Evolutionary conservation across 2,113 vertebrate species (phyloP), one percentile per base, ranked within the genome.

Genomic region (Paramormyrops kingsleyae): DNA sequence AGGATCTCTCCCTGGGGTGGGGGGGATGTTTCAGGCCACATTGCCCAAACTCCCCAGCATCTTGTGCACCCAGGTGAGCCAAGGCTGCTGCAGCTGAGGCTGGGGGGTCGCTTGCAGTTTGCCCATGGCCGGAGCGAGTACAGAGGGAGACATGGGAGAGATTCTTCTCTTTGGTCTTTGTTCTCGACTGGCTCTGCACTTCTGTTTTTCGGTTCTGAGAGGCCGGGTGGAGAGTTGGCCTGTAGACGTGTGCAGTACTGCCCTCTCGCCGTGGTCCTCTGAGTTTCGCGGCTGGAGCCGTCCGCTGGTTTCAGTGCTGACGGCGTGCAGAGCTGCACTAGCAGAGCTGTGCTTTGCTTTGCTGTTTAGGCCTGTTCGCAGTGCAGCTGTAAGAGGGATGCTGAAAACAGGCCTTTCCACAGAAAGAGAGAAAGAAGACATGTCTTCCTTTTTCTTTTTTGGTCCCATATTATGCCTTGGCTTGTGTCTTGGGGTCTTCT

Each of bases 111-210:
- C 24, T 17, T 42, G 80, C 27, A 27, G 83, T 91, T 77, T 17
- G 89, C 74, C 1, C 5, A 88, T 87, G 46, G 53, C 89, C 6
- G 8, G 50, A 56, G 31, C 2, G 85, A 27, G 44, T 19, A 0
- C 7, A 7, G 50, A 19, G 15, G 89, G 46, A 88, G 83, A 53
- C 53, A 70, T n/a, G 35, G 52, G 10, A 62, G 0, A 0, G 0
- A n/a, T 83, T 89, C 92, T 93, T 56, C 91, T 91, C 87, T 88
- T 91, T 13, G 49, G 42, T 31, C 91, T 93, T 49, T 85, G 93
- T 56, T 88, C 89, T 77, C 35, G 89, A 84, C 88, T 87, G 59
- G 42, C 87, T 62, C 90, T 92, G 80, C 70, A 91, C 91, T 83
- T 52, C 46, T 90, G 92, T 87, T 8, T 88, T 31, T 91, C 90